Percentiles rank a stretch among this genome's conserved stretches.
phyloP scores from a whole-genome alignment of 35 echinoderm and acorn worm species.

The Diadema setosum region DNA sequence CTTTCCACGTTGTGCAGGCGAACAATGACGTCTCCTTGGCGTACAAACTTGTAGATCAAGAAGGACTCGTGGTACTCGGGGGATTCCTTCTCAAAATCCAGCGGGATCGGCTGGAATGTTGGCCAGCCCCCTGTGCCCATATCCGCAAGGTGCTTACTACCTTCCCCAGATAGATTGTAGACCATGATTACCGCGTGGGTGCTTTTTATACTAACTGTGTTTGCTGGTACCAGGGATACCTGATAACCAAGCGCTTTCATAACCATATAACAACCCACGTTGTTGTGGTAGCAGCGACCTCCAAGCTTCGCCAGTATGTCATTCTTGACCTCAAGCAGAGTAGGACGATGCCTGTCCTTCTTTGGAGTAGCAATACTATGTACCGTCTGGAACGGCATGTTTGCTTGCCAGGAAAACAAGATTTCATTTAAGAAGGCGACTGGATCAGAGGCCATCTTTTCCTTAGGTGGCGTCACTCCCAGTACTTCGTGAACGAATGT shows the following conservation, averaged over 20 bases:
- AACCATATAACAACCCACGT: constrained; percentile 36
- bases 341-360: constrained; percentile 22
- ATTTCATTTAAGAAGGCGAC: neutral
- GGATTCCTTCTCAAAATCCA: constrained; percentile 68
- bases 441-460: neutral
- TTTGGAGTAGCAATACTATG: neutral
- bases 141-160: constrained; percentile 39
- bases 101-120: constrained; percentile 26
- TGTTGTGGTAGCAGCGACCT: constrained; percentile 40
- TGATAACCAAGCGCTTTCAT: constrained; percentile 35
- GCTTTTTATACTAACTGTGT: neutral
- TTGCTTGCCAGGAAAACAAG: neutral
- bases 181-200: constrained; percentile 30
- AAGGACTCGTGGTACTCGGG: constrained; percentile 31
- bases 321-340: constrained; percentile 20
- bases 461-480: neutral
- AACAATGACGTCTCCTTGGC: neutral
- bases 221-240: neutral
- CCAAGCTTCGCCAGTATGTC: neutral
- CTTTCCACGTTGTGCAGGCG: neutral
- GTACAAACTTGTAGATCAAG: constrained; percentile 44
- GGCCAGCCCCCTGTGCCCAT: constrained; percentile 46
- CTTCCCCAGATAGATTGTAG: neutral
- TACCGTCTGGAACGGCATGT: constrained; percentile 62
- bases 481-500: neutral